Conservation (phyloP, 2,888 invertebrate species). For the Drosophila paracracens region DNA sequence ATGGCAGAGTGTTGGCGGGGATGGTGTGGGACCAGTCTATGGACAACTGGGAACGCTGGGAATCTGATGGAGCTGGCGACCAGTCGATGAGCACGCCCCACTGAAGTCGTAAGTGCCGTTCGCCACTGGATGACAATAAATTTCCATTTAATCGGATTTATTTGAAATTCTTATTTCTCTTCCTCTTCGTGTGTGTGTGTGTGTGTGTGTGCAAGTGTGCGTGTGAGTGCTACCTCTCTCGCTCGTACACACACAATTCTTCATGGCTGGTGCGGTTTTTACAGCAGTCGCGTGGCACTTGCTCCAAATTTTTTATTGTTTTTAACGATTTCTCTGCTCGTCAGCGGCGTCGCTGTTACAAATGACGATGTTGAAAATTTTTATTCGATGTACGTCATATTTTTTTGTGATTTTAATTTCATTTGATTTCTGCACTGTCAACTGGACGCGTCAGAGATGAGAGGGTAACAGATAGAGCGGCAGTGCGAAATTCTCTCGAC, state of each 20-base stretch:
- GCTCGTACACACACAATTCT: slow-evolving; percentile 23
- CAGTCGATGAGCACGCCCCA: slow-evolving; percentile 76
- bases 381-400: slow-evolving; percentile 55
- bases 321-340: slow-evolving; percentile 58
- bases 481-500: slow-evolving; percentile 11
- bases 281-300: slow-evolving; percentile 65
- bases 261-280: slow-evolving; percentile 62
- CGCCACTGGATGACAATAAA: slow-evolving; percentile 81
- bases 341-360: slow-evolving; percentile 34
- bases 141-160: slow-evolving; percentile 83
- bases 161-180: slow-evolving; percentile 81
- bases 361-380: slow-evolving; percentile 66
- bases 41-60: slow-evolving; percentile 21
- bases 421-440: slow-evolving; percentile 55
- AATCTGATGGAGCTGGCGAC: slow-evolving; percentile 31
- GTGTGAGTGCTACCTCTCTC: slow-evolving; percentile 33
- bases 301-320: slow-evolving; percentile 64
- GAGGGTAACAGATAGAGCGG: not conserved
- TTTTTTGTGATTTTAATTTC: slow-evolving; percentile 68
- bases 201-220: slow-evolving; percentile 5
- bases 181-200: slow-evolving; percentile 7
- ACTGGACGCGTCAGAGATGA: slow-evolving; percentile 10
- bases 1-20: slow-evolving; percentile 13
- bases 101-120: slow-evolving; percentile 81
- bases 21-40: not conserved